These are phyloP conservation scores for Xerus inauris DNA, from an alignment of 2,113 vertebrate species.

Conservation along the genomic window DNA sequence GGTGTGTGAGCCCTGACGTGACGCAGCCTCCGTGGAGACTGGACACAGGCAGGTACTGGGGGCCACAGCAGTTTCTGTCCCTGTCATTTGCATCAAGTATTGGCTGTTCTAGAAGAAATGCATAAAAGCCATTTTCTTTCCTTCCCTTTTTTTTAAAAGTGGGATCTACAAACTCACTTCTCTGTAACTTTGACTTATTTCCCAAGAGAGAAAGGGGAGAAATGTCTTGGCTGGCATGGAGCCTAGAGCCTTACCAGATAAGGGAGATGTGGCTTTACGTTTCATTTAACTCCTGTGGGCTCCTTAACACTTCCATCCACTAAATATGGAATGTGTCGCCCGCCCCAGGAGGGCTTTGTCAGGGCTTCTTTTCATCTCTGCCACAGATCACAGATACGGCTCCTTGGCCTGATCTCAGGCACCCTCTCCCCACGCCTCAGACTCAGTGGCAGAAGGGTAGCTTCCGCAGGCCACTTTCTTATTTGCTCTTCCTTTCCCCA, in stretches of 20 bases:
- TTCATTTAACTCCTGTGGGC: background rate
- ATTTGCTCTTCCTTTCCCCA: slow-evolving; percentile 42
- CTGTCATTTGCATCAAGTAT: background rate
- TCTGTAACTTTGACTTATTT: slow-evolving; percentile 32
- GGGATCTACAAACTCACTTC: slow-evolving; percentile 4
- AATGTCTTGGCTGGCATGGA: background rate
- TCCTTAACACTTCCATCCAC: background rate
- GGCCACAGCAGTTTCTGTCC: background rate
- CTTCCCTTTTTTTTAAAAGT: slow-evolving; percentile 8
- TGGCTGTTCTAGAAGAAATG: background rate
- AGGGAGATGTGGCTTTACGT: background rate
- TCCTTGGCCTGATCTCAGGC: slow-evolving; percentile 58
- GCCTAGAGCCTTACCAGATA: slow-evolving; percentile 8
- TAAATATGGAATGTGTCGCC: background rate
- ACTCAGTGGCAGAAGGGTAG: slow-evolving; percentile 63
- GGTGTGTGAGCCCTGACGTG: no score
- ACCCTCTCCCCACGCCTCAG: background rate
- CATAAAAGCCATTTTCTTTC: background rate
- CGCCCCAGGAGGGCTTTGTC: slow-evolving; percentile 70
- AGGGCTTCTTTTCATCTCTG: slow-evolving; percentile 68
- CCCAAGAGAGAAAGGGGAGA: background rate
- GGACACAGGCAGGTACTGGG: no score
- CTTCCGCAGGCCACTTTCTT: slow-evolving; percentile 71
- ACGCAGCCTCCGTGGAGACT: accelerated
- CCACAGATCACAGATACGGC: slow-evolving; percentile 68